Percentiles rank a stretch among this genome's conserved stretches.
Conservation (phyloP, 1,140 invertebrate species). For the Drosophila repleta region DNA sequence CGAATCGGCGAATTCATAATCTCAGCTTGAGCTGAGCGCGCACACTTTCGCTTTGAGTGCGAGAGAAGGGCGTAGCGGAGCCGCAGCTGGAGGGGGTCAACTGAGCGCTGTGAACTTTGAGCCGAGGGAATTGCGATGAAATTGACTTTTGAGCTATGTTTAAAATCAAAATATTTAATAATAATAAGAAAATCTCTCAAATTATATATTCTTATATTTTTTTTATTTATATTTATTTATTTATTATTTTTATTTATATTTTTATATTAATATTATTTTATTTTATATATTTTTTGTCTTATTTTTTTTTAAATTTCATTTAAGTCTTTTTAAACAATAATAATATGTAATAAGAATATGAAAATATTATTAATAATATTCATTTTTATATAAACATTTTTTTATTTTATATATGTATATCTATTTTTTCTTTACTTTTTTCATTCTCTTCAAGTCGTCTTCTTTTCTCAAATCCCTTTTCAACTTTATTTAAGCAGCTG, state of each 20-base stretch:
- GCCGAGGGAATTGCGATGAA: not conserved
- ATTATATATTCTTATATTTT: no score
- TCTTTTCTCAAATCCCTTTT: not conserved
- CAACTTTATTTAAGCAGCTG: not conserved
- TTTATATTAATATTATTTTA: not conserved
- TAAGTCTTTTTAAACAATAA: no score
- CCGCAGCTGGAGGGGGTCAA: not conserved
- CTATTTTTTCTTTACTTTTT: not conserved
- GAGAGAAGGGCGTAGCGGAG: not conserved
- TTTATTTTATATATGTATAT: not conserved
- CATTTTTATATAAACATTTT: not conserved
- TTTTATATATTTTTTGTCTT: not conserved
- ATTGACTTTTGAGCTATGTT: not conserved
- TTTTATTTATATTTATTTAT: no score
- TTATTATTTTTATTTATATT: not conserved
- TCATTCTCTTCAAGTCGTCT: no score
- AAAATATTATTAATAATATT: not conserved
- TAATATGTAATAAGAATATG: no score
- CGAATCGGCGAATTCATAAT: slow-evolving; percentile 10
- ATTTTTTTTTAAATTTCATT: no score
- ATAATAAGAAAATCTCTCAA: no score
- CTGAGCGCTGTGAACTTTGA: not conserved
- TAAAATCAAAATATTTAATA: not conserved
- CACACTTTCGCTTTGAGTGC: slow-evolving; percentile 21
- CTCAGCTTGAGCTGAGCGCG: not conserved